Evolutionary conservation across 2,888 invertebrate genomes (phyloP), one percentile per base, ranked within the genome.

Genomic region (Cheilosia pagana): DNA sequence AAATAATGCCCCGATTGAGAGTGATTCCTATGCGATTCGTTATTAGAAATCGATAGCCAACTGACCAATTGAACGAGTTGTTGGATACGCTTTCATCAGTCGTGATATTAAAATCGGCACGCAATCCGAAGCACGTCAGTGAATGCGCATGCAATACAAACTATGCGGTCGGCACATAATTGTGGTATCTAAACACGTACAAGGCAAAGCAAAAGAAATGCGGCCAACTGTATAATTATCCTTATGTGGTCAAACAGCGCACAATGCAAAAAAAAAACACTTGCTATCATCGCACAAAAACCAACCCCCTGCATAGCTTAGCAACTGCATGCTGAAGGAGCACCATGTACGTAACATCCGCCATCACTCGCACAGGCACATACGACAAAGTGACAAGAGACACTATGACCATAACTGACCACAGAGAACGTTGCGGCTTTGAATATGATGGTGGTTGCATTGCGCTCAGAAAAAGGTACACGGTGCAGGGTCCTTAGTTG

Each of bases 111-210:
- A 50, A 50, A 50, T 14, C 50, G 1, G 25, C 21, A 4, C 48
- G 12, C 3, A 8, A 21, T 12, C 8, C 48, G 21, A 21, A 48
- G 12, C 2, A 50, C 45, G 19, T 45, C 8, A 16, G 16, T 45
- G 45, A 16, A 19, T 19, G 45, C 8, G 1, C 19, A 21, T 21
- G 21, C 23, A 14, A 25, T 14, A 23, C 23, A 50, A 57, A 48
- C 25, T 59, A 55, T 67, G 53, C 60, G 83, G 68, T 43, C 21
- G 59, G 31, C 50, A 60, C 62, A 76, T 67, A 76, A 62, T 85
- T 76, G 79, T 81, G 85, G 85, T 71, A 75, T 85, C 81, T 75
- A 71, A 85, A 81, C 85, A 85, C 85, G 85, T 85, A 60, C 81
- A 70, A 28, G 55, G 50, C 23, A 55, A 68, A 67, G 59, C 50